Conservation (phyloP, 2,113 vertebrate species). For the Zosterops lateralis region DNA sequence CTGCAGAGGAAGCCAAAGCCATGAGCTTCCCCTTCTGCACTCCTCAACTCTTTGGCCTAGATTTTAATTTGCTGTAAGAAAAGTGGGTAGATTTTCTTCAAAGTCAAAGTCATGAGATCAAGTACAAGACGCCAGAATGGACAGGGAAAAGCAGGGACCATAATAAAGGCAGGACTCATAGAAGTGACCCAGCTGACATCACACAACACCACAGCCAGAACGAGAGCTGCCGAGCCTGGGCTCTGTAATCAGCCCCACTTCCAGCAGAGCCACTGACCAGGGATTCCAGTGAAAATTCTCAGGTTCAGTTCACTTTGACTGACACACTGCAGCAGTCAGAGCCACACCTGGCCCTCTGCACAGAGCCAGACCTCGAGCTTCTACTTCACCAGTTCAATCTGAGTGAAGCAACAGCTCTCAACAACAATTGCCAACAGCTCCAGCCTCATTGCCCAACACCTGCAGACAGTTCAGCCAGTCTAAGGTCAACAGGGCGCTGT, state of each 20-base stretch:
- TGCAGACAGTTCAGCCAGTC: not conserved
- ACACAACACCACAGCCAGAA: not conserved
- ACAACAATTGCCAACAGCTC: not conserved
- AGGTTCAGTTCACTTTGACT: not conserved
- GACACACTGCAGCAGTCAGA: not conserved
- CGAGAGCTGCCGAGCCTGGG: rapidly evolving
- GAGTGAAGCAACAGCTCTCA: not conserved
- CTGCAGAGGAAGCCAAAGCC: not conserved
- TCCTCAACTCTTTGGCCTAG: not conserved
- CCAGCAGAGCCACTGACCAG: not conserved
- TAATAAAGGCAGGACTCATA: not conserved
- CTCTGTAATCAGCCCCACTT: not conserved
- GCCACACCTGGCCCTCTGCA: not conserved
- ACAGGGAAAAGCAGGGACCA: not conserved
- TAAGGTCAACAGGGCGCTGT: not conserved
- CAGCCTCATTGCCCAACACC: not conserved
- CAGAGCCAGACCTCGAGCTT: not conserved
- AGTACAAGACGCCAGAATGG: not conserved
- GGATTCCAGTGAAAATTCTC: not conserved
- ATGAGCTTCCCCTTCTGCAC: not conserved
- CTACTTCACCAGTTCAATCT: not conserved
- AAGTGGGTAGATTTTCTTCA: not conserved
- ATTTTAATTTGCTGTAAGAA: not conserved
- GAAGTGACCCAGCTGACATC: not conserved
- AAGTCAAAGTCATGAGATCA: rapidly evolving